These are phyloP conservation scores for Crocuta crocuta DNA, from an alignment of 2,113 vertebrate genomes.

Conservation along the genomic window DNA sequence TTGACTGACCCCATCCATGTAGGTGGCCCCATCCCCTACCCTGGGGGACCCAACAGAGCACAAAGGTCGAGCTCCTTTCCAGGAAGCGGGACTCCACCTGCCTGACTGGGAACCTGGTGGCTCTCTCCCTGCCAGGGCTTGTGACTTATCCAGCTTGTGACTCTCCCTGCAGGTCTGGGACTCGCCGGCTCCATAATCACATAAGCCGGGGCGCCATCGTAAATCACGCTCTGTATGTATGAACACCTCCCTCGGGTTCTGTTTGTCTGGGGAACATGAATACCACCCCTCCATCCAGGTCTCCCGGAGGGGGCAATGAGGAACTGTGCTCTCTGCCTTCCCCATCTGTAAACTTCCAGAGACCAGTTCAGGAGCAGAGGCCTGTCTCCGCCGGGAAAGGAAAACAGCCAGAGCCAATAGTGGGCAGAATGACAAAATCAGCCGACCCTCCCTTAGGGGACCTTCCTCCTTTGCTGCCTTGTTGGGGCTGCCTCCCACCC, in stretches of 20 bases:
- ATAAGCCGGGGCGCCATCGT: accelerated
- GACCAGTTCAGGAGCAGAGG: accelerated
- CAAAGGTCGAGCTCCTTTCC: accelerated
- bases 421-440: no score
- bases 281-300: accelerated
- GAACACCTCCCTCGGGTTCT: neutral
- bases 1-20: accelerated
- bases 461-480: no score
- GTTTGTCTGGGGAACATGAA: neutral
- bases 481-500: accelerated
- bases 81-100: accelerated
- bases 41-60: no score
- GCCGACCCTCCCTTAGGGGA: accelerated
- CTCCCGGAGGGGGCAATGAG: accelerated
- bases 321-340: accelerated
- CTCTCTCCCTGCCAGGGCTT: neutral
- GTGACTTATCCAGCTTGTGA: no score
- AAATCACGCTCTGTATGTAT: accelerated
- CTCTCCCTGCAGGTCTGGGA: accelerated
- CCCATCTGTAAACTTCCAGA: no score
- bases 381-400: accelerated
- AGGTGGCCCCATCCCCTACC: accelerated
- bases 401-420: accelerated
- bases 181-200: no score
- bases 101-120: neutral